phyloP scores from a whole-genome alignment of 2,113 vertebrate species.

The Pollachius pollachius region DNA sequence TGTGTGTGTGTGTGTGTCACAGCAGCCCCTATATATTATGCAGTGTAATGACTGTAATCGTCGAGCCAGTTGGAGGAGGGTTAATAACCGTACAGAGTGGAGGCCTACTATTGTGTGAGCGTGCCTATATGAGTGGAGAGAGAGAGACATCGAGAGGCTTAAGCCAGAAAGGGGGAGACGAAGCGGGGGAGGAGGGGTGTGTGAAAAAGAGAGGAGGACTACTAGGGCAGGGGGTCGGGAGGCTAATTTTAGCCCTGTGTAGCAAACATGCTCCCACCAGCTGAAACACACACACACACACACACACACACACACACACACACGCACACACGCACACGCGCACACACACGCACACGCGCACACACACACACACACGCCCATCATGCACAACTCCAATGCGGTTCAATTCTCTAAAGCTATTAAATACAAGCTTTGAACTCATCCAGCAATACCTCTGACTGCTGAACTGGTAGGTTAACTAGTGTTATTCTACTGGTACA shows the following conservation, averaged over 20 bases:
- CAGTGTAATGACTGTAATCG: conserved; percentile 71
- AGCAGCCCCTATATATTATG: conserved; percentile 45
- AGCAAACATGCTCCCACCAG: not conserved
- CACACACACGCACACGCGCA: not conserved
- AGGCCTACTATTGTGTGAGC: not conserved
- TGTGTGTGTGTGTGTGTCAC: conserved; percentile 5
- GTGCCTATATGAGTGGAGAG: not conserved
- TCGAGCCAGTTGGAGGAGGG: conserved; percentile 62
- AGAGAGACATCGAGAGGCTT: not conserved
- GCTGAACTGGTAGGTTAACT: no score
- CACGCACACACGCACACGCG: not conserved
- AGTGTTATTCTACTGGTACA: no score
- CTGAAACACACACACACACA: conserved; percentile 10
- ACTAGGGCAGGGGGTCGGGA: no score
- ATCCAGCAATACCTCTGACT: no score
- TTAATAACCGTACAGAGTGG: conserved; percentile 48
- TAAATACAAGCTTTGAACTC: no score
- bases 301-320: conserved; percentile 3
- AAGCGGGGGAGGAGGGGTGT: no score
- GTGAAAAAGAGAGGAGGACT: no score
- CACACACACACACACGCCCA: not conserved
- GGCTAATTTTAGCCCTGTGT: not conserved
- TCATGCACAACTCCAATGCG: not conserved
- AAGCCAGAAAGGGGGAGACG: not conserved
- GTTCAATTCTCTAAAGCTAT: not conserved